Conservation (phyloP, 1,140 invertebrate genomes). For the Cherax destructor region DNA sequence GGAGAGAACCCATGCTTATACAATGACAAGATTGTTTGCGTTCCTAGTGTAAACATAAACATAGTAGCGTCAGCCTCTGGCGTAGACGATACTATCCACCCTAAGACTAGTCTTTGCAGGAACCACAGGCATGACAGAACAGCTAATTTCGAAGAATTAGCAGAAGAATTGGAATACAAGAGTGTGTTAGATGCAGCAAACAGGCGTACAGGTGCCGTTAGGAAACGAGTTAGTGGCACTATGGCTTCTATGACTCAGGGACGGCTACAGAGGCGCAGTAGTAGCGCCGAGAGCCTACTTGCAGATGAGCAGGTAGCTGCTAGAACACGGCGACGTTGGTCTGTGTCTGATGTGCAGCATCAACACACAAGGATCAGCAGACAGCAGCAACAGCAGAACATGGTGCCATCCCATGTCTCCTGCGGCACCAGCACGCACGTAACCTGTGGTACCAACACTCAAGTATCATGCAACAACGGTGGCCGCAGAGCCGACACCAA, state of each 20-base stretch:
- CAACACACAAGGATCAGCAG: background rate
- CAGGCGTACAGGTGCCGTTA: constrained; percentile 11
- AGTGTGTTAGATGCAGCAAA: constrained; percentile 40
- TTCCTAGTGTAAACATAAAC: constrained; percentile 31
- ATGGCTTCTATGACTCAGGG: background rate
- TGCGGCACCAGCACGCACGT: constrained; percentile 33
- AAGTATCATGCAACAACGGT: background rate
- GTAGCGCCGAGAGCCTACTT: constrained; percentile 44
- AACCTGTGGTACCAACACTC: constrained; percentile 25
- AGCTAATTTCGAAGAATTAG: constrained; percentile 39
- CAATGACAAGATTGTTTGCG: constrained; percentile 59
- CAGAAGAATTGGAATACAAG: constrained; percentile 60
- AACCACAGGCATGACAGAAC: constrained; percentile 1
- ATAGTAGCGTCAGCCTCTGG: background rate
- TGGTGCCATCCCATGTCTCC: constrained; percentile 5
- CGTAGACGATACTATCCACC: background rate
- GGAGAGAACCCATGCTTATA: constrained; percentile 43
- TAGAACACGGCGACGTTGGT: constrained; percentile 45
- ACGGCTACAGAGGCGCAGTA: constrained; percentile 44
- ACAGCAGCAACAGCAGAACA: background rate
- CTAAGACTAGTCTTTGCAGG: background rate
- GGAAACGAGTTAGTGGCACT: background rate
- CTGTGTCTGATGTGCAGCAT: constrained; percentile 28
- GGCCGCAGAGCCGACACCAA: constrained; percentile 21
- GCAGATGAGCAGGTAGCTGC: background rate